Base-by-base conservation (phyloP, 2,113 vertebrate species). In the Australoheros scitulus region DNA sequence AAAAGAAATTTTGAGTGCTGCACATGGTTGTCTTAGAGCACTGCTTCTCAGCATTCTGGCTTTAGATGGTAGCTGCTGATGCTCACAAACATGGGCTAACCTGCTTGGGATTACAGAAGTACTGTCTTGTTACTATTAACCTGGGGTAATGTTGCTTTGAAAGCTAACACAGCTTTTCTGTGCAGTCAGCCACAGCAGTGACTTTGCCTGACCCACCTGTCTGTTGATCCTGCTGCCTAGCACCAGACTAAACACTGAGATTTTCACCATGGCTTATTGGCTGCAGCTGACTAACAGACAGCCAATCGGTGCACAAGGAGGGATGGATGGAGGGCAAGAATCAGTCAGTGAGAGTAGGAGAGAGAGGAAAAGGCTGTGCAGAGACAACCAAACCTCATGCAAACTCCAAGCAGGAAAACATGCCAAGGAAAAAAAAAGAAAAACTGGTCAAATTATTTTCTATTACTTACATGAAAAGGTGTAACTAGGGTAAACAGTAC, bases 141-240 rank as follows among this genome's bases (percentile, higher is more conserved):
- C n/a, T 22, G 2, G 41, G 17, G 58, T 80, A 3, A 61, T 84
- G 80, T 94, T 95, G 96, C 96, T 96, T 97, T 96, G 90, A 97
- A 96, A 95, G 95, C 95, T 94, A 96, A 95, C 96, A 96, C 95
- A 96, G 96, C 95, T 96, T 96, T 94, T 95, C 96, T 95, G 96
- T 95, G 96, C 97, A 97, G 91, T 90, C 94, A 96, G 97, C 96
- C 96, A 94, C 94, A 92, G 94, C 94, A 94, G 96, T 96, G 97
- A 97, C 97, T 98, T 97, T 97, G 95, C 96, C 96, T 97, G 97
- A 97, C 97, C 97, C 96, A 96, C 96, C 97, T 99, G 97, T 97
- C 97, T 97, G 97, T 97, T 97, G 97, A 96, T 96, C 94, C 93
- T 93, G 95, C 95, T 97, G 97, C 96, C 95, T 95, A 96, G 96